Evolutionary conservation across 2,797 vertebrate species (phyloP).

Genomic region (Falco rusticolus): DNA sequence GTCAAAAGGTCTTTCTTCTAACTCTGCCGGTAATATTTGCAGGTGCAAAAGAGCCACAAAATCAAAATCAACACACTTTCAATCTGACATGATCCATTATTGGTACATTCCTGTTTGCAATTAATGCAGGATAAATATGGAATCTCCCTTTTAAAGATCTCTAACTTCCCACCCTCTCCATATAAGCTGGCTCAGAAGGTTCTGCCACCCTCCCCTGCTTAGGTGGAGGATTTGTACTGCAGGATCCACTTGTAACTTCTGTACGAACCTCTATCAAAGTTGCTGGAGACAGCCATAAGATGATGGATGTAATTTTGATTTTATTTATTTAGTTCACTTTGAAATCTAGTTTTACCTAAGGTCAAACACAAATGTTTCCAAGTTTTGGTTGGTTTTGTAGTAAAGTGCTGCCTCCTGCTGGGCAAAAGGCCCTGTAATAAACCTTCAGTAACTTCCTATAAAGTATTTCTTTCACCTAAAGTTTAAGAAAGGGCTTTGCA

Average conservation of each 20-base stretch:
- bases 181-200: neutral
- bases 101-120: neutral
- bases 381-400: neutral
- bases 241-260: neutral
- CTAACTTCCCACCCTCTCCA: neutral
- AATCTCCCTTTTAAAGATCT: neutral
- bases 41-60: neutral
- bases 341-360: neutral
- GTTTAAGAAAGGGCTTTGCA: neutral
- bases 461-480: neutral
- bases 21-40: neutral
- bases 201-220: neutral
- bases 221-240: neutral
- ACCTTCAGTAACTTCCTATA: fast-evolving
- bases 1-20: neutral
- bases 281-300: neutral
- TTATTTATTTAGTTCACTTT: neutral
- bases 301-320: neutral
- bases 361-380: fast-evolving
- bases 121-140: neutral
- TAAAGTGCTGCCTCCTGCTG: slow-evolving; percentile 63
- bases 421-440: neutral
- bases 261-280: neutral
- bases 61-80: neutral
- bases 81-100: neutral